Evolutionary conservation across 1,140 invertebrate species (phyloP), one percentile per base, ranked within the genome.

Genomic region (Eupeodes corollae): DNA sequence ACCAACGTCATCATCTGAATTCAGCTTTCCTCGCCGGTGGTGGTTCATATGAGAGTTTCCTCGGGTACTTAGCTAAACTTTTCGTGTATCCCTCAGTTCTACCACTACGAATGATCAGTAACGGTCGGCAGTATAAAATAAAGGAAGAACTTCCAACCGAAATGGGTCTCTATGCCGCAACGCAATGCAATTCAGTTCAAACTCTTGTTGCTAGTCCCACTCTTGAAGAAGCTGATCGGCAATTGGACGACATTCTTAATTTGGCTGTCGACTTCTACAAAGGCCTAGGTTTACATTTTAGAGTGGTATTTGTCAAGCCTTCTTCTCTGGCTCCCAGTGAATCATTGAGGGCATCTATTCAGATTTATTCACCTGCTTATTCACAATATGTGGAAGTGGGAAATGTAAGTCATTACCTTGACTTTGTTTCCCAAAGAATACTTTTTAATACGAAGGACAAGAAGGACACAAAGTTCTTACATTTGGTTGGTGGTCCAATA

Each of bases 371-470:
- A 2, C 60, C 63, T 3, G 64, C 67, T 52, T 56, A 59, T 2
- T 51, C 74, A 33, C 47, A 59, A 5, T 84, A 79, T 52, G 52
- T 82, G 6, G 76, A 77, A 68, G 74, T 82, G 34, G 80, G 79
- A 3, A 57, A 75, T 58, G 46, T 83, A 16, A 79, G 77, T 10
- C 52, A 75, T 37, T 75, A 71, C 48, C 71, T 70, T 5, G 69
- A 76, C 51, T 84, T 75, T 59, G 69, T 82, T 11, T 81, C 78
- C 52, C 81, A 83, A 60, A 69, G 81, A 21, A 69, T 84, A 14
- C 57, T 80, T 11, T 77, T 79, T 42, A 72, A 63, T 48, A 75
- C 74, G 47, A 61, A 66, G 21, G 67, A 70, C 13, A 54, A 57
- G 6, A 71, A 68, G 14, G 58, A 70, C n/a, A 57, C 58, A 26